These are phyloP conservation scores for Unio pictorum DNA, from an alignment of 2,888 invertebrate species.

Conservation along the genomic window DNA sequence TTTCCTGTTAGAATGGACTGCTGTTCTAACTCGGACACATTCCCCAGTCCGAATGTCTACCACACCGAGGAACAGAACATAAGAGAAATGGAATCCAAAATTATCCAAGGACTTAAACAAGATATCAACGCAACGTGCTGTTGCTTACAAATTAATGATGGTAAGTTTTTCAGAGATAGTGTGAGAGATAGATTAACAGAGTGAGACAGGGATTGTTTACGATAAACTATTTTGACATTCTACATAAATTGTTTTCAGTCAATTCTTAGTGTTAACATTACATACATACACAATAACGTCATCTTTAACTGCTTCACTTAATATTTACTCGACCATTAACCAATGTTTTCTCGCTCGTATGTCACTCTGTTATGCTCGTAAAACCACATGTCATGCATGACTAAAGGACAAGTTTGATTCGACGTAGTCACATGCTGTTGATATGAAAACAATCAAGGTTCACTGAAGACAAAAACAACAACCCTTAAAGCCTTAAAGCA, in stretches of 20 bases:
- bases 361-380: too few relatives aligned
- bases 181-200: too few relatives aligned
- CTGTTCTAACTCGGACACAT: not conserved
- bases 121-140: conserved; percentile 23
- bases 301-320: not conserved
- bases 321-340: too few relatives aligned
- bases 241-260: not conserved
- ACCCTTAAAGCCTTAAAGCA: not conserved
- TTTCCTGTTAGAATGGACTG: conserved; percentile 1
- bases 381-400: too few relatives aligned
- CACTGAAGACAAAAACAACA: not conserved
- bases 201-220: too few relatives aligned
- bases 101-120: conserved; percentile 13
- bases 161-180: conserved; percentile 2
- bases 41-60: conserved; percentile 1
- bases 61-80: conserved; percentile 10
- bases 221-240: not conserved
- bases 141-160: conserved; percentile 17
- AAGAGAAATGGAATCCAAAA: conserved; percentile 8
- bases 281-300: not conserved
- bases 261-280: not conserved
- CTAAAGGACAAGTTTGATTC: too few relatives aligned
- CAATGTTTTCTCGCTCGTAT: too few relatives aligned
- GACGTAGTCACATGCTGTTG: too few relatives aligned
- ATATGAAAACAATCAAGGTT: too few relatives aligned